Conservation (phyloP, 1,140 invertebrate species). For the Microplitis demolitor region DNA sequence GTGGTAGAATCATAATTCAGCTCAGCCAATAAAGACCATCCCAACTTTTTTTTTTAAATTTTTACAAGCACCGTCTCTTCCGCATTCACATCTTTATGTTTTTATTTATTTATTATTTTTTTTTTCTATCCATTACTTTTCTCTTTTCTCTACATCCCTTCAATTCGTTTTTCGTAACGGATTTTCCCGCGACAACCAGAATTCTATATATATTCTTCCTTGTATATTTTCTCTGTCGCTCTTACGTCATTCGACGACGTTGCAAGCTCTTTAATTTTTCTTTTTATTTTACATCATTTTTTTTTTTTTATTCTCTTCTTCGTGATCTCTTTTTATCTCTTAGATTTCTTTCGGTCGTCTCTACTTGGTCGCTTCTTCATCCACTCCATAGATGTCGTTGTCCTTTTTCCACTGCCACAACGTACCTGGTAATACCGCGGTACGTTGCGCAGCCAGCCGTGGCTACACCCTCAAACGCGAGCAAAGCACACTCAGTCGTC, state of each 20-base stretch:
- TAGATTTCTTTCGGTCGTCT: slow-evolving; percentile 9
- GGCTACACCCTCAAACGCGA: slow-evolving; percentile 52
- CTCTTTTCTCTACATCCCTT: not conserved
- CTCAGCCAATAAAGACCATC: not conserved
- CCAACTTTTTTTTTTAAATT: not conserved
- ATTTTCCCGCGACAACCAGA: not conserved
- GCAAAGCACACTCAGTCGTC: slow-evolving; percentile 51
- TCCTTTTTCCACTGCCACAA: slow-evolving; percentile 27
- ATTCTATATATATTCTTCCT: not conserved
- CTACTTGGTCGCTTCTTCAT: slow-evolving; percentile 18
- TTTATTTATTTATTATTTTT: too few relatives aligned
- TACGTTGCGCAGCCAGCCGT: slow-evolving; percentile 30
- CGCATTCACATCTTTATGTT: not conserved
- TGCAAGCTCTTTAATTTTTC: not conserved
- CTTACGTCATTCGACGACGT: slow-evolving; percentile 8
- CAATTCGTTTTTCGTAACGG: not conserved
- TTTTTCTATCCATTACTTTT: too few relatives aligned
- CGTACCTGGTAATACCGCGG: slow-evolving; percentile 30
- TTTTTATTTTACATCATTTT: not conserved
- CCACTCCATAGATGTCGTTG: slow-evolving; percentile 38
- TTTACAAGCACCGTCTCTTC: not conserved
- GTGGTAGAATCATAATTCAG: not conserved
- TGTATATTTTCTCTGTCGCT: not conserved
- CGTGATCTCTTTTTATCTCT: not conserved
- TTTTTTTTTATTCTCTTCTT: not conserved